phyloP scores from a whole-genome alignment of 2,113 vertebrate species.

The Neogobius melanostomus region DNA sequence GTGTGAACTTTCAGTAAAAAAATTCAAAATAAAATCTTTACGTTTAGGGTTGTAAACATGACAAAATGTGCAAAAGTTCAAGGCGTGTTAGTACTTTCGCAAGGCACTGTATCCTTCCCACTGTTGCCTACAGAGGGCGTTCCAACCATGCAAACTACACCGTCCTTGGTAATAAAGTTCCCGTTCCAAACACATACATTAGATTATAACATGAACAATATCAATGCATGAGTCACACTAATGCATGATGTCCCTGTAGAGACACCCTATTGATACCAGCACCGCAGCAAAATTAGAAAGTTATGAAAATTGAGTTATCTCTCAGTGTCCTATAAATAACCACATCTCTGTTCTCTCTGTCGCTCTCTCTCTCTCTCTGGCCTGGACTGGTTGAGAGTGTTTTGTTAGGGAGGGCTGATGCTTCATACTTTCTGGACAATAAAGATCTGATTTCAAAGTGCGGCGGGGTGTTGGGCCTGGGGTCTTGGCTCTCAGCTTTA shows the following conservation, averaged over 20 bases:
- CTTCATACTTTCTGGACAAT: constrained; percentile 85
- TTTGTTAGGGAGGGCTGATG: constrained; percentile 80
- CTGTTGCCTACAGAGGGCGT: no score
- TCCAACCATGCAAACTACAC: no score
- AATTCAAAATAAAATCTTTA: no score
- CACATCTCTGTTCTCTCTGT: constrained; percentile 21
- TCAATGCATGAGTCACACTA: no score
- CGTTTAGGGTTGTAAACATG: no score
- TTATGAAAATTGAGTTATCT: constrained; percentile 66
- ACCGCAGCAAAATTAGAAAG: constrained; percentile 52
- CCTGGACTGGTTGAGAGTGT: constrained; percentile 70
- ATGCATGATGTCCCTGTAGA: neutral
- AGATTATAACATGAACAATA: no score
- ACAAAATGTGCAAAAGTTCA: no score
- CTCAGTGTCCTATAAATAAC: constrained; percentile 62
- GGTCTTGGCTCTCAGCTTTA: constrained; percentile 77
- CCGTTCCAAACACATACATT: no score
- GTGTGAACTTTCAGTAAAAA: no score
- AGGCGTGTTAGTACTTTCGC: no score
- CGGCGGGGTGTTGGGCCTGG: constrained; percentile 82
- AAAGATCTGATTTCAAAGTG: constrained; percentile 87
- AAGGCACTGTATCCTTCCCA: no score
- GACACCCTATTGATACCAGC: constrained; percentile 2
- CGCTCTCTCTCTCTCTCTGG: constrained; percentile 27
- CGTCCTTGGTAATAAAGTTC: neutral